phyloP scores from a whole-genome alignment of 23 tunicate species.

The Botrylloides violaceus region DNA sequence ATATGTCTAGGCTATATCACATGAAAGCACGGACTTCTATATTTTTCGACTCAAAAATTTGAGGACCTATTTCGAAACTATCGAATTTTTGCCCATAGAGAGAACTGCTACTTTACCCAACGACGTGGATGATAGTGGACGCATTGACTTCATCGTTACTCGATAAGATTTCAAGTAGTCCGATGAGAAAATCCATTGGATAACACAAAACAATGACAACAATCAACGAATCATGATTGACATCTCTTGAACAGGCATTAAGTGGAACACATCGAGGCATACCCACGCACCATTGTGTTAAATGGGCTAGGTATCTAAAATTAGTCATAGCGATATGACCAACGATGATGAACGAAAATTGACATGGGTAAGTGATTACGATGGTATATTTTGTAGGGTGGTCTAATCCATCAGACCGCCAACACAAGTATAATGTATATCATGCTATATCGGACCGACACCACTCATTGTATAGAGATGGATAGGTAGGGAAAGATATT shows the following conservation, averaged over 20 bases:
- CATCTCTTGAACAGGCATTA: background rate
- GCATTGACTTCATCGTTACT: no score
- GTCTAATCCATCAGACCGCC: constrained; percentile 2
- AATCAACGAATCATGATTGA: background rate
- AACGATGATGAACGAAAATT: background rate
- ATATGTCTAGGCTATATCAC: no score
- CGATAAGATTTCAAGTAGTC: no score
- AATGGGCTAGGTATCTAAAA: background rate
- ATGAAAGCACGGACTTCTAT: no score
- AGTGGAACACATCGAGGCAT: constrained; percentile 1
- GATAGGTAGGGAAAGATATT: background rate
- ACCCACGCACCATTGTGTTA: background rate
- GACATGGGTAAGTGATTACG: constrained; percentile 3
- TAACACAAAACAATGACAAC: background rate
- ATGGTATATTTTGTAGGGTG: constrained; percentile 1
- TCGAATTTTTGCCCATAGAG: no score
- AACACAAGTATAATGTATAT: background rate
- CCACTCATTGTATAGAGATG: background rate
- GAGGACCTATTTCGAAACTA: no score
- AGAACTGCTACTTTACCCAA: no score
- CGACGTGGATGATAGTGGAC: no score
- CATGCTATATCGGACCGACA: background rate
- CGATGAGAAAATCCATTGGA: no score
- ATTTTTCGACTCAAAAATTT: no score
- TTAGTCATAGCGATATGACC: constrained; percentile 1